Conservation (phyloP, 2,888 invertebrate genomes). For the Branchipolynoe longqiensis region DNA sequence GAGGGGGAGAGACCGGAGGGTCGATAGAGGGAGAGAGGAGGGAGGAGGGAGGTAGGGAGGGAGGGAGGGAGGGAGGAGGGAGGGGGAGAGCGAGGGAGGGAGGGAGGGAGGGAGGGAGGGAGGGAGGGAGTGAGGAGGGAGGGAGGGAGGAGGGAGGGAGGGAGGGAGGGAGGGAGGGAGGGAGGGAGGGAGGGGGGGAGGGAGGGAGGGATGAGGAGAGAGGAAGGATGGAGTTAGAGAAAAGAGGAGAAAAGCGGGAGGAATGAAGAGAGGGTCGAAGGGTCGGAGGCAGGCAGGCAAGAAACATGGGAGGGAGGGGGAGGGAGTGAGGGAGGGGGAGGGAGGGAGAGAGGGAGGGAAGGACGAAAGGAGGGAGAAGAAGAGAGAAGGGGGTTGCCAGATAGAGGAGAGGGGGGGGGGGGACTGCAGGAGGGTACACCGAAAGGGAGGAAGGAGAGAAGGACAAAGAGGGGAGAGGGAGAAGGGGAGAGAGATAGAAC, state of each 20-base stretch:
- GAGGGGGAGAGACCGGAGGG: not conserved
- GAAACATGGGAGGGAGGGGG: not conserved
- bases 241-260: not conserved
- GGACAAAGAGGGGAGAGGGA: not conserved
- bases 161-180: not conserved
- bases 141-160: not conserved
- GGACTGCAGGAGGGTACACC: not conserved
- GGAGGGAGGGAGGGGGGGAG: not conserved
- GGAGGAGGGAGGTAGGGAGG: constrained; percentile 9
- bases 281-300: not conserved
- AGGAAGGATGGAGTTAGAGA: not conserved
- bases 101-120: not conserved
- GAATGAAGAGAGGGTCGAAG: not conserved
- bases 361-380: not conserved
- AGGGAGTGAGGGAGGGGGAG: not conserved
- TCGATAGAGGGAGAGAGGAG: not conserved
- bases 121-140: not conserved
- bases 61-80: not conserved
- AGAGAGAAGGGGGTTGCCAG: not conserved
- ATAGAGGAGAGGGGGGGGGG: not conserved
- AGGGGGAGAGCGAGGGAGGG: not conserved
- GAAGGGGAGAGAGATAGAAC: not conserved
- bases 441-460: not conserved
- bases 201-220: not conserved
- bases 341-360: not conserved